Evolutionary conservation across 2,113 vertebrate species (phyloP), one percentile per base, ranked within the genome.

Genomic region (Aleadryas rufinucha): DNA sequence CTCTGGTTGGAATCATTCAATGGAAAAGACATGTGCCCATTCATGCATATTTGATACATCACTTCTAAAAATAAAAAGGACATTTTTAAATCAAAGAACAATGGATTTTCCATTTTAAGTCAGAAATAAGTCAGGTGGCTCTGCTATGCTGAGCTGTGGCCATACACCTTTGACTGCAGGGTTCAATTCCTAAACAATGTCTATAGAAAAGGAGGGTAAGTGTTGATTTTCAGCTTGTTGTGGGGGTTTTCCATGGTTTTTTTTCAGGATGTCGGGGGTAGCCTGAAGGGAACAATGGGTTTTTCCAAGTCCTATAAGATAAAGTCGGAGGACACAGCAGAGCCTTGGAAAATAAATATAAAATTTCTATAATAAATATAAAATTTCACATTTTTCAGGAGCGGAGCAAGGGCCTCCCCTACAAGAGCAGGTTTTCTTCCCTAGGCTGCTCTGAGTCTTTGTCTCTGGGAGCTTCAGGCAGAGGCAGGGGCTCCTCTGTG

Each of bases 51-150:
- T 89, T 89, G 89, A 93, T 86, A 27, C 10, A 49, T 65, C 33
- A 16, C 69, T 96, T 79, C 91, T 95, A 90, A 97, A 96, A 96
- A 91, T 92, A 94, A 92, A 92, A 65, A 76, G 71, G 24, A 45
- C 71, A n/a, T 68, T 69, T 91, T 93, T 4, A 0, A 33, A 59
- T 89, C 68, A 21, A 90, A 88, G 88, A 89, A 90, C 37, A 72
- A 49, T 0, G 1, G 2, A 14, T 89, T 95, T 95, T 86, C 47
- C 61, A 74, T 72, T 70, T 70, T 30, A 66, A 81, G 56, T 54
- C 74, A 56, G 89, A 75, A 83, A 42, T 76, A 84, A 86, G 80
- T 90, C 65, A 47, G 39, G 47, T 22, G 44, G 45, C 17, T 6
- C 69, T 31, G 70, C 80, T 91, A 3, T 95, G 69, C 68, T n/a